Base-by-base conservation (phyloP, 2,113 vertebrate species). In the Ceyx margarethae region DNA sequence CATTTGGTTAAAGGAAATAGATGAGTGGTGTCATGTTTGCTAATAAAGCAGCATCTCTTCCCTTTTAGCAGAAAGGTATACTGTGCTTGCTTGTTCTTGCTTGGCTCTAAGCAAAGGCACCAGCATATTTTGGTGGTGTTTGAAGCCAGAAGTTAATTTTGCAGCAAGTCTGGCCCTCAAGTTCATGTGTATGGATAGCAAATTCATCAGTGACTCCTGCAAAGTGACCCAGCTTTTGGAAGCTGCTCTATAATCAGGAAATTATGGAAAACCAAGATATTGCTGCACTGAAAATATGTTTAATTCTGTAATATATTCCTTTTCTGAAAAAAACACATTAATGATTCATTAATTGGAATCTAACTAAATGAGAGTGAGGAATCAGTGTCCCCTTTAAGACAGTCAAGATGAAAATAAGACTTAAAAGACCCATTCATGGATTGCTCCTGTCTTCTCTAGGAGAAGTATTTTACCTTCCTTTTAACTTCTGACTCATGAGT, bases 11-110 rank as follows among this genome's bases (percentile, higher is more conserved):
- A 65, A 35, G 21, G 57, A 66, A 53, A 73, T 11, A 42, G 6
- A 37, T 46, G 0, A 37, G 3, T 0, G 0, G 8, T n/a, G 13
- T 46, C 25, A 42, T 1, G 1, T 56, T 45, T 1, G 0, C 29
- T 72, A 35, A 45, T 31, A 77, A 8, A 61, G 7, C 9, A 22
- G 5, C 1, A 0, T 18, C 25, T 85, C 37, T 40, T 72, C 16
- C 4, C 19, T 10, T 31, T 46, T 64, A n/a, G 7, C 26, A 57
- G 65, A 64, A 18, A 51, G 33, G 28, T 23, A 46, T 0, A 0
- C 10, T 46, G 26, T 29, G 7, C 13, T 58, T 75, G 2, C 53
- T 48, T 75, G 22, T 11, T 33, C 25, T 46, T 69, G 14, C 21
- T n/a, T 23, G 29, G 25, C 8, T 60, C 10, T 42, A 50, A 60